Evolutionary conservation across 2,888 invertebrate species (phyloP).

Genomic region (Acrobasis repandana): DNA sequence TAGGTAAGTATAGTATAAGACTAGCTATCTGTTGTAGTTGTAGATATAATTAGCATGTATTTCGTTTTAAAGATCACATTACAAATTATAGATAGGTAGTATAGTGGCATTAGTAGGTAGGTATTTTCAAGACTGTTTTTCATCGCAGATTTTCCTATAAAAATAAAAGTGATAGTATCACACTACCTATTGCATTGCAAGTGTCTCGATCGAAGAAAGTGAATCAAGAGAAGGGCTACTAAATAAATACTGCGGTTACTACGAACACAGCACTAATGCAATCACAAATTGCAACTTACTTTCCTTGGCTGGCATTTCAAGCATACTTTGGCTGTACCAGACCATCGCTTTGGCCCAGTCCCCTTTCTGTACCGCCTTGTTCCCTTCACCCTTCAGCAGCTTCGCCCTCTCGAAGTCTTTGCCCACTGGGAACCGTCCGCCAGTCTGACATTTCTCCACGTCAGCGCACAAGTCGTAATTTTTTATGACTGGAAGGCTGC

Average conservation of each 20-base stretch:
- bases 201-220: conserved; percentile 1
- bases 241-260: conserved; percentile 21
- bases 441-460: conserved; percentile 59
- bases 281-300: conserved; percentile 75
- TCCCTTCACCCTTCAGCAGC: conserved; percentile 87
- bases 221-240: conserved; percentile 5
- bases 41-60: background rate
- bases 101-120: background rate
- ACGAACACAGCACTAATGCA: conserved; percentile 37
- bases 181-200: background rate
- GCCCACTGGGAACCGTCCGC: conserved; percentile 64
- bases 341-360: conserved; percentile 87
- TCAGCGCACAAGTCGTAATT: conserved; percentile 75
- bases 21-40: background rate
- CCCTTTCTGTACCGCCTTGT: conserved; percentile 87
- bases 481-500: conserved; percentile 77
- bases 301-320: conserved; percentile 85
- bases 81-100: no score
- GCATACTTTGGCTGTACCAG: conserved; percentile 87
- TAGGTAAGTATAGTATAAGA: background rate
- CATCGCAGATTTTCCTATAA: no score
- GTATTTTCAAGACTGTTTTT: background rate
- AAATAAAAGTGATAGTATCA: no score
- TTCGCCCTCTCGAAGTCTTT: conserved; percentile 84
- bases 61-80: background rate